Percentiles rank a stretch among this genome's conserved stretches.
These are phyloP conservation scores for Cataglyphis albicans DNA, from an alignment of 2,888 invertebrate species.

Conservation along the genomic window DNA sequence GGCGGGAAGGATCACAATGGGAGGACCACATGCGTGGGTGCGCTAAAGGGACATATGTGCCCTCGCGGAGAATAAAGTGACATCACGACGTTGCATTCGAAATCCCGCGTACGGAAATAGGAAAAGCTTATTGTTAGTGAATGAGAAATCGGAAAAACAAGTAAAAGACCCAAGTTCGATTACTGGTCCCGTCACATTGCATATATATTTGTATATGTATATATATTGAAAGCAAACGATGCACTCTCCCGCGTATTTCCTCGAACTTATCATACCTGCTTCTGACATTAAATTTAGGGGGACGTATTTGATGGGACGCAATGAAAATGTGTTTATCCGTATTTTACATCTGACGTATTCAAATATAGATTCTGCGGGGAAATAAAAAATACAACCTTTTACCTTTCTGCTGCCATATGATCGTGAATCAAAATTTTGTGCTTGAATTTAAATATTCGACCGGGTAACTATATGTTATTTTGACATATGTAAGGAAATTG, in stretches of 20 bases:
- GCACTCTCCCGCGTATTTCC: slow-evolving; percentile 24
- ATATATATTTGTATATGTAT: neutral
- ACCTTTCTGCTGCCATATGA: slow-evolving; percentile 44
- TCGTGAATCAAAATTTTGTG: slow-evolving; percentile 36
- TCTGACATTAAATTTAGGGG: slow-evolving; percentile 56
- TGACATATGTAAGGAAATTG: slow-evolving; percentile 78
- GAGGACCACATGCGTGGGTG: slow-evolving; percentile 67
- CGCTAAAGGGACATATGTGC: slow-evolving; percentile 67
- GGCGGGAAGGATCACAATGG: slow-evolving; percentile 73
- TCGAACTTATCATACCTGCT: slow-evolving; percentile 19
- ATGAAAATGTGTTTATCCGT: neutral
- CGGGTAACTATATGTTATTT: slow-evolving; percentile 73
- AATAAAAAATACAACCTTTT: slow-evolving; percentile 37
- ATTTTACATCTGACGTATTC: neutral
- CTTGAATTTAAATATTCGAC: slow-evolving; percentile 53
- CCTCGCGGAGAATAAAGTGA: slow-evolving; percentile 61
- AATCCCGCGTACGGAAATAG: slow-evolving; percentile 63
- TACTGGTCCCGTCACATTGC: neutral
- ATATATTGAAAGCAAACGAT: neutral
- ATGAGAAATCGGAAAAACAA: neutral
- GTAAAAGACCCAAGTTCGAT: neutral
- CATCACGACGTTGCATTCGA: slow-evolving; percentile 68
- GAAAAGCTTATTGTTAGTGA: neutral
- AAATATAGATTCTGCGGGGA: neutral
- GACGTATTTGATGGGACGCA: slow-evolving; percentile 28